Conservation (phyloP, 2,797 vertebrate genomes). For the Aphelocoma californica region DNA sequence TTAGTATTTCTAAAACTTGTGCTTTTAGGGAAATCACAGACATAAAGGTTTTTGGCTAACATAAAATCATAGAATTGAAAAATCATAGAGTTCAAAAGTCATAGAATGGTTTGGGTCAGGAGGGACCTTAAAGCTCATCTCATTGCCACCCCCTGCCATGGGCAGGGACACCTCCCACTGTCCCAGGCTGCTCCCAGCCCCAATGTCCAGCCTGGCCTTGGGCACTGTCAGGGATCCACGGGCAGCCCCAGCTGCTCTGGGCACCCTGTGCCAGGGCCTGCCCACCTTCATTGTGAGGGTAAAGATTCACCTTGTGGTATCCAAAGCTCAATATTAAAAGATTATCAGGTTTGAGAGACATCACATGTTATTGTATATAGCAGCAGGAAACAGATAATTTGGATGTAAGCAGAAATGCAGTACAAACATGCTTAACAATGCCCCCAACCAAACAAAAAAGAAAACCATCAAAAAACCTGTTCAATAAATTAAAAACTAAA, state of each 20-base stretch:
- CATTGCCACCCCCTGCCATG: rapidly evolving
- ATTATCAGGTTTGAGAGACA: neutral
- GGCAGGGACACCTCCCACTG: neutral
- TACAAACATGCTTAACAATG: rapidly evolving
- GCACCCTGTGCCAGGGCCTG: neutral
- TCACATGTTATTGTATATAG: neutral
- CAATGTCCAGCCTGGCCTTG: neutral
- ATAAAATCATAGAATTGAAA: neutral
- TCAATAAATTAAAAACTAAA: neutral
- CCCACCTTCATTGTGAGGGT: rapidly evolving
- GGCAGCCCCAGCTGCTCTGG: neutral
- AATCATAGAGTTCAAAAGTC: neutral
- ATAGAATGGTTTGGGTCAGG: neutral
- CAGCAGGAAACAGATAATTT: neutral
- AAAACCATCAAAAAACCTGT: rapidly evolving
- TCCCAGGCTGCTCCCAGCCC: neutral
- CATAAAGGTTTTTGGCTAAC: neutral
- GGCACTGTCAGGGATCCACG: neutral
- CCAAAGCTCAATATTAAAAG: neutral
- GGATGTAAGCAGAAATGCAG: neutral
- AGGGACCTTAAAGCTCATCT: rapidly evolving
- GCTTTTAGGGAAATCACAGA: neutral
- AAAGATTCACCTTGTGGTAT: neutral
- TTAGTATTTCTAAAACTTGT: neutral
- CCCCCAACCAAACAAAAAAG: neutral